phyloP scores from a whole-genome alignment of 2,888 invertebrate species.

The Cosmia trapezina region DNA sequence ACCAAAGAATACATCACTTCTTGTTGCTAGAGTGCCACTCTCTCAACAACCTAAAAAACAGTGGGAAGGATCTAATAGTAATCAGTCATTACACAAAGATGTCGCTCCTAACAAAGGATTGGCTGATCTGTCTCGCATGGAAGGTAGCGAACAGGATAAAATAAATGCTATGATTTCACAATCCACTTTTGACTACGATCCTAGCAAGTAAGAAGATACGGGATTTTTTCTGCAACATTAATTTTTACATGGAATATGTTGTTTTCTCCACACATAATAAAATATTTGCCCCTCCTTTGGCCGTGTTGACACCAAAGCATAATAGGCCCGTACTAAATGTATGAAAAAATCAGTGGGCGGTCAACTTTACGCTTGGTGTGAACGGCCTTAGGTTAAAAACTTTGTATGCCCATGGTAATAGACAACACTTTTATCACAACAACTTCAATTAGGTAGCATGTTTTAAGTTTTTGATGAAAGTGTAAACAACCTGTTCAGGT shows the following conservation, averaged over 20 bases:
- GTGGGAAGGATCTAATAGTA: conserved; percentile 92
- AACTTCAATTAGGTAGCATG: background rate
- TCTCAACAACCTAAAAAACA: conserved; percentile 94
- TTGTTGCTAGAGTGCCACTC: conserved; percentile 97
- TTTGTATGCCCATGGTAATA: background rate
- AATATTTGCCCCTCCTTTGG: background rate
- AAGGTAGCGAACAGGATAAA: conserved; percentile 99
- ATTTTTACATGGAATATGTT: background rate
- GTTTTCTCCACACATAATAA: background rate
- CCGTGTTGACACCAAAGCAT: background rate
- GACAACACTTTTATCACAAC: background rate
- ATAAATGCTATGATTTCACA: conserved; percentile 99
- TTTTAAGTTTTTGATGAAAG: conserved; percentile 1
- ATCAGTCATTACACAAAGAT: conserved; percentile 85
- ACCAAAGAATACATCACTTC: conserved; percentile 98
- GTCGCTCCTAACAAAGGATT: conserved; percentile 91
- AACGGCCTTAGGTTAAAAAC: background rate
- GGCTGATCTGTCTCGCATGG: conserved; percentile 96
- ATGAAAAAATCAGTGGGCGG: background rate
- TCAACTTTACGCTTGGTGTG: background rate
- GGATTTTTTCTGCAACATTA: conserved; percentile 27
- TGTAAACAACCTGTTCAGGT: background rate
- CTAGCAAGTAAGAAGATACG: conserved; percentile 95
- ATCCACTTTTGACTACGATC: conserved; percentile 99
- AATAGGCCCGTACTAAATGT: background rate